Evolutionary conservation across 2,113 vertebrate genomes (phyloP).

Genomic region (Campylomormyrus numenius): DNA sequence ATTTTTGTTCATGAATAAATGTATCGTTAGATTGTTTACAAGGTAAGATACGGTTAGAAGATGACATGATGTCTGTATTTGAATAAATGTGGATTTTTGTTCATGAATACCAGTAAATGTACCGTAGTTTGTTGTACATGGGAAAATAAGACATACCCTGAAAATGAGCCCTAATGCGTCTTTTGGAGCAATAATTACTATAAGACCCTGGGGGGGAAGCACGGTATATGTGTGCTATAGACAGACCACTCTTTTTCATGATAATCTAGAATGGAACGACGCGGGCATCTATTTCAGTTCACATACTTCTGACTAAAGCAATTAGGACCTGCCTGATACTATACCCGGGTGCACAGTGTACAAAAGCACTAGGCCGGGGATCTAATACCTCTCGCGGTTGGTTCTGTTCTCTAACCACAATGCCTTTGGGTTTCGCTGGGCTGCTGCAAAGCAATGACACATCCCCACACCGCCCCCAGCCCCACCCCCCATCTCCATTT

Average conservation of each 20-base stretch:
- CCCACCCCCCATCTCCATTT: background rate
- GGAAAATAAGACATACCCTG: no score
- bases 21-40: no score
- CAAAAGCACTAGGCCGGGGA: background rate
- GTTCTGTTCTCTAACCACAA: background rate
- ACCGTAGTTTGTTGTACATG: no score
- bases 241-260: background rate
- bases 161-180: no score
- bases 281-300: background rate
- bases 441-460: background rate
- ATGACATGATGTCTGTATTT: no score
- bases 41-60: no score
- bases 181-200: no score
- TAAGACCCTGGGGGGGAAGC: no score
- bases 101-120: no score
- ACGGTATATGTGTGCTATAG: background rate
- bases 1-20: no score
- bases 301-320: background rate
- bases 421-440: background rate
- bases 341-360: background rate
- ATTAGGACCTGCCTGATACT: background rate
- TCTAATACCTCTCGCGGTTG: background rate
- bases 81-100: no score
- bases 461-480: background rate
- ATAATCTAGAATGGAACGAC: constrained; percentile 20